Evolutionary conservation across 1,140 invertebrate genomes (phyloP), one percentile per base, ranked within the genome.

Genomic region (Drosophila tani): DNA sequence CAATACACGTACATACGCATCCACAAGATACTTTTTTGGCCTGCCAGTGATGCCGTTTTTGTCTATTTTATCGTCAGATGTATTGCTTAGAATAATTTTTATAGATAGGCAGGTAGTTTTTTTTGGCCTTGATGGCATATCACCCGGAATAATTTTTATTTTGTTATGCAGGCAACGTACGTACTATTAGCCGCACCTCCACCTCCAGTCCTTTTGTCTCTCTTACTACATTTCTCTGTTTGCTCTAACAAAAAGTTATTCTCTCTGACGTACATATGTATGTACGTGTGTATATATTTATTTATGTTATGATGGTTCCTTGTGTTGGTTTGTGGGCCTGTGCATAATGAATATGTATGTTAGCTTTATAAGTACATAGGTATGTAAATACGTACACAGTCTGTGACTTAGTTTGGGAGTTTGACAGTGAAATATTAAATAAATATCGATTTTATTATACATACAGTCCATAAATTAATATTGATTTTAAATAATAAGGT

Each of bases 1-100:
- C 56, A 77, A 60, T 38, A 77, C 65, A 51, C n/a, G 38, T 21
- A 71, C 27, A 77, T 27, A 50, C 27, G 15, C 14, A 19, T n/a
- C 6, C 47, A 56, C 35, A 40, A 49, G 45, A 53, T 65, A 53
- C 29, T 46, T 50, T 40, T 75, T 65, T 56, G 35, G 21, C 24
- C 35, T 55, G 24, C 17, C n/a, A 58, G 66, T 57, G 45, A 9
- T 79, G 66, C 2, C 59, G 53, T 7, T 15, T 47, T 47, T 71
- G 27, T 66, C 67, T 58, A 38, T 71, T 59, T 62, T 58, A 21
- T 46, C 38, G 51, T 24, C 40, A 46, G 12, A 46, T 46, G 21
- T 8, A 29, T 14, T 59, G 57, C 11, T 43, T 57, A 17, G 35
- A 57, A 57, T 21, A n/a, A n/a, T 40, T 57, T 41, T 19, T n/a